These are phyloP conservation scores for Aphyosemion australe DNA, from an alignment of 2,113 vertebrate species.

Conservation along the genomic window DNA sequence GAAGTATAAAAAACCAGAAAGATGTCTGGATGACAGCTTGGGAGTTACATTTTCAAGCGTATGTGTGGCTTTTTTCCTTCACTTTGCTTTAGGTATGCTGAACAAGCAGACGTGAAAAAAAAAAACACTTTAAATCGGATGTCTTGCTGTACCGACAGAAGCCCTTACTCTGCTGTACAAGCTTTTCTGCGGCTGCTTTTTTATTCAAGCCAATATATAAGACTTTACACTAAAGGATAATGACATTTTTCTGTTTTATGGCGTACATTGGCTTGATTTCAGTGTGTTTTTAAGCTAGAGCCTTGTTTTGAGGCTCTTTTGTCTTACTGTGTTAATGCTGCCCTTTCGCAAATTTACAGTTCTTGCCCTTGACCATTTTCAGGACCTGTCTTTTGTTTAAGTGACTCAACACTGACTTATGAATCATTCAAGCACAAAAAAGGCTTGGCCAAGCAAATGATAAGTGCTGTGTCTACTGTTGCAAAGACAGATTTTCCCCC, in stretches of 20 bases:
- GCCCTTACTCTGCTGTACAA: neutral
- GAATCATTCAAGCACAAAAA: neutral
- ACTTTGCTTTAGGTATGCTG: slow-evolving; percentile 11
- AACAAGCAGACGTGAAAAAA: slow-evolving; percentile 18
- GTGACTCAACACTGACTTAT: neutral
- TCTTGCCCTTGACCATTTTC: neutral
- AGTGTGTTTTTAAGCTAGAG: neutral
- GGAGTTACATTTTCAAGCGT: slow-evolving; percentile 25
- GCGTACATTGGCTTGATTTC: no score
- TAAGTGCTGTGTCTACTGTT: neutral
- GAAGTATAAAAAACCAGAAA: slow-evolving; percentile 1
- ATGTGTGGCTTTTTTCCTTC: neutral
- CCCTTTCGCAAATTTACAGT: neutral
- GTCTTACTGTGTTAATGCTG: neutral
- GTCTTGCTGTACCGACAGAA: no score
- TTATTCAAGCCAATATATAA: neutral
- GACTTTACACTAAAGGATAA: no score
- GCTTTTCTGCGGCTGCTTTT: neutral
- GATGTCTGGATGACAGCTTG: slow-evolving; percentile 34
- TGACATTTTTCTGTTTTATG: no score
- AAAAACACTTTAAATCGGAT: slow-evolving; percentile 16
- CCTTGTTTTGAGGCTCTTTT: neutral
- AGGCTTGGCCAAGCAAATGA: neutral
- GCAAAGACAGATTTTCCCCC: no score
- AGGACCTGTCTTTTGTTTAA: neutral